A percentile compares a stretch with the other conserved stretches of the same genome.
These are phyloP conservation scores for Macrochelys suwanniensis DNA, from an alignment of 2,797 vertebrate genomes.

Conservation along the genomic window DNA sequence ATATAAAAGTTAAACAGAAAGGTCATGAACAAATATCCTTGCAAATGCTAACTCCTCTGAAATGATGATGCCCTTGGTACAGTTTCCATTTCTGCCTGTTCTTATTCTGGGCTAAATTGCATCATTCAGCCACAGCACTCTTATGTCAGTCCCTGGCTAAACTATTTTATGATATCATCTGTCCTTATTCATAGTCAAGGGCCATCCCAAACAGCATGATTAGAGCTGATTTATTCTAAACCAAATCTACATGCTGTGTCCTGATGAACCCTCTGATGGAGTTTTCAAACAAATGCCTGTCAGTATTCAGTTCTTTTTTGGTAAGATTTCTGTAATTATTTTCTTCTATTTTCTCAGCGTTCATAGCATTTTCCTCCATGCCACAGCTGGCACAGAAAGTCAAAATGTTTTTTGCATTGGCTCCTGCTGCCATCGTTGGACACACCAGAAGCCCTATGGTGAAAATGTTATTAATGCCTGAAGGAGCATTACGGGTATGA, in stretches of 20 bases:
- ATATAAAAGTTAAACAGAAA: neutral
- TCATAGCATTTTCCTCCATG: constrained; percentile 79
- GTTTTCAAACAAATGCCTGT: neutral
- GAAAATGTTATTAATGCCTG: constrained; percentile 13
- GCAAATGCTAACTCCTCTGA: no score
- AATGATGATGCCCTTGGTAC: neutral
- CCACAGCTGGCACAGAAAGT: constrained; percentile 89
- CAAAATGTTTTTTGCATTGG: constrained; percentile 80
- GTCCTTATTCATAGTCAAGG: neutral
- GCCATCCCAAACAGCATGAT: neutral
- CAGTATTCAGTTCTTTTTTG: neutral
- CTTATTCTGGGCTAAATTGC: neutral
- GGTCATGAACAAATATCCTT: neutral
- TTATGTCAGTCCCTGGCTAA: neutral
- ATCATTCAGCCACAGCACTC: neutral
- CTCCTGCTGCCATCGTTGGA: constrained; percentile 81
- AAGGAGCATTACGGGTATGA: constrained; percentile 50
- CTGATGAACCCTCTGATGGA: accelerated
- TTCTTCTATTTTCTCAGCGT: constrained; percentile 42
- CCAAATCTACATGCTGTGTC: accelerated
- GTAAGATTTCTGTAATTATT: neutral
- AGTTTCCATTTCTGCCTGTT: neutral
- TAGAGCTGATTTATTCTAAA: neutral
- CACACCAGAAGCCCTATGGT: constrained; percentile 64
- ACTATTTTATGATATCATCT: neutral